Evolutionary conservation across 2,113 vertebrate genomes (phyloP).

Genomic region (Leucoraja erinaceus): DNA sequence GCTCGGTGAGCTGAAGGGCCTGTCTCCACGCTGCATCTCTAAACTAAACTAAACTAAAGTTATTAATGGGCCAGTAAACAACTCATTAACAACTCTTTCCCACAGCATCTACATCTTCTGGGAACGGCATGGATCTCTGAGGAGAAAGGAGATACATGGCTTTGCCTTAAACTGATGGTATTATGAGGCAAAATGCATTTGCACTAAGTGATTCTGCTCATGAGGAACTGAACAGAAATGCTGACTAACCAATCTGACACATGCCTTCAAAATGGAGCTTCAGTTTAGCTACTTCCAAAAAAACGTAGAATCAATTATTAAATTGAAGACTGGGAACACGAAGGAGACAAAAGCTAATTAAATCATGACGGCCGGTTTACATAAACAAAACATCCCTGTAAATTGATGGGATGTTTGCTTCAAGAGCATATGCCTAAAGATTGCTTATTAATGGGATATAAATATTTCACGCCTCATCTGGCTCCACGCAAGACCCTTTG

Average conservation of each 20-base stretch:
- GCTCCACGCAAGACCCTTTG: neutral
- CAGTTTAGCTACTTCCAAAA: neutral
- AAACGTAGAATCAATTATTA: neutral
- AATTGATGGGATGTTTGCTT: neutral
- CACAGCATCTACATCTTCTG: no score
- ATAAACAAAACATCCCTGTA: neutral
- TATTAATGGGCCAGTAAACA: no score
- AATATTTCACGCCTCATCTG: conserved; percentile 5
- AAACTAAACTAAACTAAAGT: no score
- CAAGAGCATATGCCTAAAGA: neutral
- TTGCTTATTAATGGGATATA: conserved; percentile 2
- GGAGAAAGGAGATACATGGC: neutral
- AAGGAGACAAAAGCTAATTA: neutral
- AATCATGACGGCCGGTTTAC: neutral
- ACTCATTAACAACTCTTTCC: no score
- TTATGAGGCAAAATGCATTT: neutral
- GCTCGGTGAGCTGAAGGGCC: no score
- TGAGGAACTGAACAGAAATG: neutral
- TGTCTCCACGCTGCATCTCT: no score
- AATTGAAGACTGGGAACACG: neutral
- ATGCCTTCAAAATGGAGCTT: neutral
- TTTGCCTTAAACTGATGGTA: neutral
- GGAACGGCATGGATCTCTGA: no score
- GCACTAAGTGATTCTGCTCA: neutral
- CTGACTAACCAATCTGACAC: neutral